Evolutionary conservation across 2,888 invertebrate species (phyloP).

Genomic region (Megaustenia siamemsis): DNA sequence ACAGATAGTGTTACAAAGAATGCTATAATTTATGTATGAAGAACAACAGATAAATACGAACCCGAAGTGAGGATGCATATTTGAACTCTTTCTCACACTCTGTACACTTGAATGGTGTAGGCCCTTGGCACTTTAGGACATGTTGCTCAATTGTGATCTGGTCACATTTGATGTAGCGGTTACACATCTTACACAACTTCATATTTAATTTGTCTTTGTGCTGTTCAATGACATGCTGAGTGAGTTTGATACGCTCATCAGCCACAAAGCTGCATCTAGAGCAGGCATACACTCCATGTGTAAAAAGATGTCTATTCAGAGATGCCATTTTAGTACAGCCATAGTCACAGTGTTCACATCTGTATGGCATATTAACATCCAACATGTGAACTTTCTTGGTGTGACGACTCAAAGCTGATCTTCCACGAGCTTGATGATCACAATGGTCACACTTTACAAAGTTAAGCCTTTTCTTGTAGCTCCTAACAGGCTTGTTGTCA

Average conservation of each 20-base stretch:
- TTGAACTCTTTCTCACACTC: constrained; percentile 77
- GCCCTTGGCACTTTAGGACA: constrained; percentile 74
- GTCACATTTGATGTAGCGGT: constrained; percentile 73
- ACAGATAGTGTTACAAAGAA: no score
- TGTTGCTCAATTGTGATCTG: constrained; percentile 73
- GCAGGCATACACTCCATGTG: constrained; percentile 76
- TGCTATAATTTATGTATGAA: no score
- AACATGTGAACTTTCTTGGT: constrained; percentile 60
- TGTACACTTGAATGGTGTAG: constrained; percentile 74
- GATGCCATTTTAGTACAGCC: constrained; percentile 74
- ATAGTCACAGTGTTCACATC: constrained; percentile 54
- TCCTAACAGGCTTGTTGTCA: constrained; percentile 49
- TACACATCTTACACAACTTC: constrained; percentile 77
- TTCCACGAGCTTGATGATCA: constrained; percentile 58
- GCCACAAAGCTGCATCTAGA: constrained; percentile 72
- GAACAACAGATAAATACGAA: not conserved
- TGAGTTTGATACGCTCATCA: constrained; percentile 68
- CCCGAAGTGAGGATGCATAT: constrained; percentile 75
- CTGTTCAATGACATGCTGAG: constrained; percentile 70
- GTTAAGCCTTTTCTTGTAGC: constrained; percentile 56
- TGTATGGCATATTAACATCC: constrained; percentile 55
- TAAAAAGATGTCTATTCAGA: constrained; percentile 75
- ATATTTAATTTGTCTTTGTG: constrained; percentile 76
- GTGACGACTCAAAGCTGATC: constrained; percentile 61
- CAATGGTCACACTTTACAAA: constrained; percentile 58